These are phyloP conservation scores for Samia ricini DNA, from an alignment of 1,140 invertebrate species.

Conservation along the genomic window DNA sequence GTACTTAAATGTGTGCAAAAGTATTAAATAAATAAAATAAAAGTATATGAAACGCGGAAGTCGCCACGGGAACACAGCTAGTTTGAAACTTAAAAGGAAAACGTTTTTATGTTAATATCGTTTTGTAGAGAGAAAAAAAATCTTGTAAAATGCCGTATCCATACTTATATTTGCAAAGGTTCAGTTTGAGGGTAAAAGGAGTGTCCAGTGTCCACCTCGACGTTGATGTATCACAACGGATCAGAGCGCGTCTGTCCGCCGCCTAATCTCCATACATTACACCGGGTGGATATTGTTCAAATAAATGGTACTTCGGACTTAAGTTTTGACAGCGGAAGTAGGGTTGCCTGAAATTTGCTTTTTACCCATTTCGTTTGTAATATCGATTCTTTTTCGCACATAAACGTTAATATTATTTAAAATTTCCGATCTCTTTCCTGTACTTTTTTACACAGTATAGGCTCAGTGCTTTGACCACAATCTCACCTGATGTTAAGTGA, in stretches of 20 bases:
- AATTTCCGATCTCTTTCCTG: too few relatives aligned
- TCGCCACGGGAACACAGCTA: too few relatives aligned
- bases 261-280: constrained; percentile 76
- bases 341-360: constrained; percentile 5
- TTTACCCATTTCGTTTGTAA: background rate
- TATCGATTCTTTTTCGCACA: background rate
- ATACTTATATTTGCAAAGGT: background rate
- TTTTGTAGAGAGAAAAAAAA: too few relatives aligned
- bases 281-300: constrained; percentile 70
- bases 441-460: too few relatives aligned
- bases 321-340: constrained; percentile 44
- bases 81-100: too few relatives aligned
- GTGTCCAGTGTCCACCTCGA: constrained; percentile 64
- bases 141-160: background rate
- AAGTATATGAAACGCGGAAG: too few relatives aligned
- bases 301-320: constrained; percentile 72
- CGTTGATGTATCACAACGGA: constrained; percentile 75
- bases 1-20: too few relatives aligned
- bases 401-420: too few relatives aligned
- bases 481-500: too few relatives aligned
- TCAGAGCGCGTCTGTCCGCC: constrained; percentile 65
- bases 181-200: constrained; percentile 34
- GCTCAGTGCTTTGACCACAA: too few relatives aligned
- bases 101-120: too few relatives aligned
- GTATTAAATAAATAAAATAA: too few relatives aligned